Conservation (phyloP, 2,888 invertebrate genomes). For the Pyrocoelia pectoralis region DNA sequence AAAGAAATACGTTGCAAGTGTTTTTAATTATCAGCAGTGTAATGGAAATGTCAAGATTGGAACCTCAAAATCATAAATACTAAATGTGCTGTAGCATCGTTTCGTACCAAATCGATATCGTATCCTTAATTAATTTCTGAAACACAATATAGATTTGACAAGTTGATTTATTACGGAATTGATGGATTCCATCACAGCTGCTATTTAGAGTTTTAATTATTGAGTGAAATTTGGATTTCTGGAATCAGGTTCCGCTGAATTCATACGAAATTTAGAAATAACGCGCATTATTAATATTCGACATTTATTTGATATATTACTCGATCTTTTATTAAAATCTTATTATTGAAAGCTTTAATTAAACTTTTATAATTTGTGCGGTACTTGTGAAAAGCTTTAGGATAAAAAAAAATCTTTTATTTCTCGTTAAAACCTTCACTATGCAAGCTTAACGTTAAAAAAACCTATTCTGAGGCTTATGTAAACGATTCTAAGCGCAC, state of each 20-base stretch:
- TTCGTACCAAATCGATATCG: neutral
- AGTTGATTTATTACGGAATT: conserved; percentile 2
- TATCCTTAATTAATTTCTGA: conserved; percentile 3
- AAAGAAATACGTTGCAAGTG: too few relatives aligned
- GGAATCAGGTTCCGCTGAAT: too few relatives aligned
- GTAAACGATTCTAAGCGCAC: conserved; percentile 27
- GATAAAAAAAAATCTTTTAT: neutral
- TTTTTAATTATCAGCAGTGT: too few relatives aligned
- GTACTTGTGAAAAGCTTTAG: neutral
- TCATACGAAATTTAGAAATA: too few relatives aligned
- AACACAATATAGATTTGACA: conserved; percentile 1
- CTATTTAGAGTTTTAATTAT: neutral
- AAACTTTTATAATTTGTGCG: neutral
- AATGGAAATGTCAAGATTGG: neutral
- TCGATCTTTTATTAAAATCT: too few relatives aligned
- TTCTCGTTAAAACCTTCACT: neutral
- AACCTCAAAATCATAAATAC: neutral
- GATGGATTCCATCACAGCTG: neutral
- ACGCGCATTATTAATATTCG: too few relatives aligned
- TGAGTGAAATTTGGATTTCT: neutral
- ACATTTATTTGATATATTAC: too few relatives aligned
- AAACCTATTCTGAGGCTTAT: conserved; percentile 21
- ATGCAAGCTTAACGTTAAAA: conserved; percentile 19
- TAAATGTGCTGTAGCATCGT: neutral
- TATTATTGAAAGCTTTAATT: neutral